Conservation (phyloP, 1,140 invertebrate species). For the Drosophila kurseongensis region DNA sequence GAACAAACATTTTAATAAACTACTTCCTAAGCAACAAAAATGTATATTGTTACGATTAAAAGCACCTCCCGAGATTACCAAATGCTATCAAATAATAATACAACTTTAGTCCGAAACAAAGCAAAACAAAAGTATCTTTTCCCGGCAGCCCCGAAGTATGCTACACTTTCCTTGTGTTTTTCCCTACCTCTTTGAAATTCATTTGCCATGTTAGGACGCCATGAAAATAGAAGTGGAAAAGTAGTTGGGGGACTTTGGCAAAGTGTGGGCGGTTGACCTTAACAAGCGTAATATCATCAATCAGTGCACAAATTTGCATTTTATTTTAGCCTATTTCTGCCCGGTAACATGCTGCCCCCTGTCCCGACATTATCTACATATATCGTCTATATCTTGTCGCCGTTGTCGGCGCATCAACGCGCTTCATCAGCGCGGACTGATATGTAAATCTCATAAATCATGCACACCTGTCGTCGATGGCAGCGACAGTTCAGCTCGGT, state of each 20-base stretch:
- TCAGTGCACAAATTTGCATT: conserved; percentile 79
- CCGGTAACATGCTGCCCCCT: not conserved
- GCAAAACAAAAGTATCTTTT: conserved; percentile 3
- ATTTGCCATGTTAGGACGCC: conserved; percentile 18
- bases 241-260: conserved; percentile 1
- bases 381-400: conserved; percentile 19
- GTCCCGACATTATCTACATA: not conserved
- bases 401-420: conserved; percentile 69
- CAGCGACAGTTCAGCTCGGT: conserved; percentile 50
- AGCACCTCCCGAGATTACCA: not conserved
- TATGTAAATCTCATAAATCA: conserved; percentile 83
- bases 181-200: conserved; percentile 23
- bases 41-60: not conserved
- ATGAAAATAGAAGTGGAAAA: not conserved
- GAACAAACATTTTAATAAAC: no score
- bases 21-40: no score
- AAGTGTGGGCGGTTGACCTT: conserved; percentile 12
- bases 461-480: conserved; percentile 79
- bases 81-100: not conserved
- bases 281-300: conserved; percentile 72
- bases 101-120: not conserved
- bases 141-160: conserved; percentile 11
- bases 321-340: conserved; percentile 55
- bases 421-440: conserved; percentile 76
- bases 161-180: not conserved